Conservation (phyloP, 2,797 vertebrate genomes). For the Sternotherus odoratus region DNA sequence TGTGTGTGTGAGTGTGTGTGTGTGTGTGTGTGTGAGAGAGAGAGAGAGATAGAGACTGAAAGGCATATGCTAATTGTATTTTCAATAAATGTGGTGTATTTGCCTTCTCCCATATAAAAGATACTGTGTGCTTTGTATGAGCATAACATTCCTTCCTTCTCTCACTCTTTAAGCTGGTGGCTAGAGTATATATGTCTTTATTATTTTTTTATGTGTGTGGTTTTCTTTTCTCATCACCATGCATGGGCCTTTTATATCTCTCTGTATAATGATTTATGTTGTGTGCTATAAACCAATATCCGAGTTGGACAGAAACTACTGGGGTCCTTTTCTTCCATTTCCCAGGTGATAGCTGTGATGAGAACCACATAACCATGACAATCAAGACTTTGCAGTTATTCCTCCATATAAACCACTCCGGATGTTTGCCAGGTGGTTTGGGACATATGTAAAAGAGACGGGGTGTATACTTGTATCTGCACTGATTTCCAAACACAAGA, state of each 20-base stretch:
- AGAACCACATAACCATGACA: conserved; percentile 8
- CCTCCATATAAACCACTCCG: background rate
- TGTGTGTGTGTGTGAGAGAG: too few species aligned
- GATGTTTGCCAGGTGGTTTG: background rate
- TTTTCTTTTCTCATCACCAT: background rate
- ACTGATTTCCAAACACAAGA: background rate
- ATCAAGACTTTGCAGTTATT: conserved; percentile 15
- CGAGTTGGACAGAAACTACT: background rate
- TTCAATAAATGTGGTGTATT: too few species aligned
- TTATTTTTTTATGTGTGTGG: background rate
- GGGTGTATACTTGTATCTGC: background rate
- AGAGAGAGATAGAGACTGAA: too few species aligned
- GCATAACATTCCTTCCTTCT: too few species aligned
- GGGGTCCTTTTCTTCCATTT: background rate
- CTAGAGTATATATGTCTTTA: background rate
- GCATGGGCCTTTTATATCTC: background rate
- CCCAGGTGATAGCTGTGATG: background rate
- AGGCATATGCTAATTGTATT: too few species aligned
- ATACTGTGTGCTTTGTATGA: too few species aligned
- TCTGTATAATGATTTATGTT: background rate
- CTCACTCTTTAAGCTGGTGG: background rate
- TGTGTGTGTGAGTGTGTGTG: too few species aligned
- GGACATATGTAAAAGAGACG: background rate
- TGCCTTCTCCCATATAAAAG: too few species aligned
- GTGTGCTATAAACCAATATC: background rate